Conservation (phyloP, 2,113 vertebrate species). For the Melanerpes formicivorus region DNA sequence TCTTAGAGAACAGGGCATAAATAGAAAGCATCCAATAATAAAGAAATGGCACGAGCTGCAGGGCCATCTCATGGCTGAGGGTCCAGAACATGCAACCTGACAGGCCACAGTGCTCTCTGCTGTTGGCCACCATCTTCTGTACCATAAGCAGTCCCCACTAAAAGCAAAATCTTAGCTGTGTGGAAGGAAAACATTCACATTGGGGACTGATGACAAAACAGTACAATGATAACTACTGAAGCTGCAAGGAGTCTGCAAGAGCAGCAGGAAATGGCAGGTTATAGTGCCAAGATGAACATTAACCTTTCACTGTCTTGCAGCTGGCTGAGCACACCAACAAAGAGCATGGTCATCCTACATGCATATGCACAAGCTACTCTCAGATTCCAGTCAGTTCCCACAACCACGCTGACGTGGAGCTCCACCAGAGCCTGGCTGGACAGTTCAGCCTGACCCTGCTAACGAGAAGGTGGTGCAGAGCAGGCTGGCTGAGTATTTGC, state of each 20-base stretch:
- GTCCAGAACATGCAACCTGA: not conserved
- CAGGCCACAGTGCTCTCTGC: not conserved
- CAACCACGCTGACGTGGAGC: not conserved
- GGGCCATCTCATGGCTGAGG: not conserved
- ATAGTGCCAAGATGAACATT: rapidly evolving
- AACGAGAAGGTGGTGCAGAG: not conserved
- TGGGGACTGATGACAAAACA: not conserved
- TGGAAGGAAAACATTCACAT: not conserved
- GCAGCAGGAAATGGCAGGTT: rapidly evolving
- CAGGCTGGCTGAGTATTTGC: not conserved
- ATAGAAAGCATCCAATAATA: not conserved
- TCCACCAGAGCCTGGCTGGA: not conserved
- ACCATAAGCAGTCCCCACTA: not conserved
- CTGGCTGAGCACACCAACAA: not conserved
- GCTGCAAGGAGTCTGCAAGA: not conserved
- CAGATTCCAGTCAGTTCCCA: not conserved
- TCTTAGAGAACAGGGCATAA: not conserved
- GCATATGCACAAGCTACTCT: not conserved
- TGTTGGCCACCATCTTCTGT: not conserved
- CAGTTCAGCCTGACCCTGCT: not conserved
- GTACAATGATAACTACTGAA: not conserved
- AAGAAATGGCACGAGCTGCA: not conserved
- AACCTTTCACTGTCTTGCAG: not conserved
- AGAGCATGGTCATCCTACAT: not conserved
- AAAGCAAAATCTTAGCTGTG: not conserved